Base-by-base conservation (phyloP, 2,113 vertebrate species). In the Oryzias melastigma region DNA sequence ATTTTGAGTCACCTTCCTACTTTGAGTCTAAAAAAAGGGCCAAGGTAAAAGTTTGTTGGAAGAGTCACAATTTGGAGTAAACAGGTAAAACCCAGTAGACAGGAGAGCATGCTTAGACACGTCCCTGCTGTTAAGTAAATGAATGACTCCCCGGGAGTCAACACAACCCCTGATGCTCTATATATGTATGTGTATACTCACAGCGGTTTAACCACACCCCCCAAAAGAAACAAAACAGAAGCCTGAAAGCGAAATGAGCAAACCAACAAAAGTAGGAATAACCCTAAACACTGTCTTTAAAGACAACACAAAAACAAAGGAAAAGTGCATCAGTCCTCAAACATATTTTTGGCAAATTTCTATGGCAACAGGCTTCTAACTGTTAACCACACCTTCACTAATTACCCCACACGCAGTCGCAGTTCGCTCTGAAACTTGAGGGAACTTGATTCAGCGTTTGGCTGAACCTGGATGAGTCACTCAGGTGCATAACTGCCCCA, bases 311-410 rank as follows among this genome's bases (percentile, higher is more conserved):
- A 46, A 72, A 59, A 43, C 51, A 35, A 52, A 51, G 62, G 63
- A 73, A 14, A 43, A 1, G 7, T 52, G 45, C 52, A 62, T 71
- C 52, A 42, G 53, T 54, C 54, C 57, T 52, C 15, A 7, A 59
- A 65, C 44, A 75, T 61, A 79, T 86, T 78, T 78, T 73, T 66
- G 69, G 73, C 29, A 17, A 20, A 62, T 71, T 61, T 22, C 58
- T 52, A 54, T 77, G 72, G 58, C 69, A 82, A 82, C 73, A 80
- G 58, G 52, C 35, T 55, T 65, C 22, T 61, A 52, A 75, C 29
- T 66, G 61, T 52, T 73, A 70, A 81, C 78, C 78, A 79, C 85
- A 78, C 80, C 83, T 78, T 46, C 29, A 65, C 72, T 51, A 75
- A 60, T 70, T 73, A 68, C 72, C 63, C 53, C 46, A 50, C 25